Conservation (phyloP, 1,140 invertebrate genomes). For the Orchestia grillus region DNA sequence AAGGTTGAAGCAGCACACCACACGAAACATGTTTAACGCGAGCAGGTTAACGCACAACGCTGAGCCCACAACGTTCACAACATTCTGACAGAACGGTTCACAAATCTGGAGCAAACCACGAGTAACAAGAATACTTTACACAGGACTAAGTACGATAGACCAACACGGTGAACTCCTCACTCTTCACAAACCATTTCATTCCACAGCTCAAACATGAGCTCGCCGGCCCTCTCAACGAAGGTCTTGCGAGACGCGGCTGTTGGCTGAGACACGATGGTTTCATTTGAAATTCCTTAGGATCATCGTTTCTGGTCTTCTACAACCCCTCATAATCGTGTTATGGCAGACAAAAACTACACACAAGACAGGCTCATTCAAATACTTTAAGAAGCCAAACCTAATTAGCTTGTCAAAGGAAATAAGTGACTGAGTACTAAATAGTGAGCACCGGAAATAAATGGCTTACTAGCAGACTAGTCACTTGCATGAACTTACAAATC, state of each 20-base stretch:
- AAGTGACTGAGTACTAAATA: not conserved
- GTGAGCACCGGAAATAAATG: not conserved
- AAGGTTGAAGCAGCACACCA: not conserved
- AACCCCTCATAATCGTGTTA: not conserved
- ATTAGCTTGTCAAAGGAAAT: not conserved
- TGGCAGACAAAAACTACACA: not conserved
- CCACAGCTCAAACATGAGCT: conserved; percentile 61
- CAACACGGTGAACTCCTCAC: not conserved
- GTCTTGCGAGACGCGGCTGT: conserved; percentile 51
- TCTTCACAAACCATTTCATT: conserved; percentile 59
- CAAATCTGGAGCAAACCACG: not conserved
- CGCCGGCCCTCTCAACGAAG: conserved; percentile 59
- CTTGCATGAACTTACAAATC: not conserved
- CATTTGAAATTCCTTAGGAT: not conserved
- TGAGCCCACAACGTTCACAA: not conserved
- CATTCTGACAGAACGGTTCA: not conserved
- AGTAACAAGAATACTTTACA: not conserved
- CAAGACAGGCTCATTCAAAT: not conserved
- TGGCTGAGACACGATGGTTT: conserved; percentile 18
- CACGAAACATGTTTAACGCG: not conserved
- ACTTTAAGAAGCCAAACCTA: not conserved
- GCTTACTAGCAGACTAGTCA: not conserved
- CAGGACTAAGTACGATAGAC: not conserved
- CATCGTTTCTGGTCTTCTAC: not conserved
- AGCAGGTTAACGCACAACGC: not conserved